A percentile compares a stretch with the other conserved stretches of the same genome.
Evolutionary conservation across 1,140 invertebrate genomes (phyloP).

Genomic region (Trachymyrmex septentrionalis): DNA sequence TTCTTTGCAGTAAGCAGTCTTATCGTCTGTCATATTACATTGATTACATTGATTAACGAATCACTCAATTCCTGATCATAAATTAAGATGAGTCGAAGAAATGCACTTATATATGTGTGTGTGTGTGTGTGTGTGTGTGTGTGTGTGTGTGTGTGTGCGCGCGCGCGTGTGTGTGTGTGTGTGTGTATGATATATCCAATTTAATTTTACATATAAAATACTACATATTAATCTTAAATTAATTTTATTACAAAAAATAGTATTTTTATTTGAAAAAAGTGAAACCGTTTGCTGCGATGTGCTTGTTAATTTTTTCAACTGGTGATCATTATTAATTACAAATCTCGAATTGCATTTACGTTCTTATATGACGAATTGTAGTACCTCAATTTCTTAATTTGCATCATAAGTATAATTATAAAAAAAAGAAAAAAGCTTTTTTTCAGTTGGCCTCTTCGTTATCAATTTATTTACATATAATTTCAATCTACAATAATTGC

Average conservation of each 20-base stretch:
- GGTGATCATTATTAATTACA: neutral
- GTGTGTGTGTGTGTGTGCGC: too few species aligned
- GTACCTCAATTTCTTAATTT: slow-evolving; percentile 11
- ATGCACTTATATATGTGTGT: neutral
- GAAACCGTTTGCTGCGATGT: neutral
- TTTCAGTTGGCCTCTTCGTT: slow-evolving; percentile 14
- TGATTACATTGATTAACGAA: slow-evolving; percentile 1
- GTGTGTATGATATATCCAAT: too few species aligned
- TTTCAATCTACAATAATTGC: slow-evolving; percentile 26
- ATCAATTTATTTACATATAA: slow-evolving; percentile 37
- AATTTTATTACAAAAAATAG: neutral
- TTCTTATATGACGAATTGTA: neutral
- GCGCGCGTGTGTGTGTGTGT: too few species aligned
- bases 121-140: too few species aligned
- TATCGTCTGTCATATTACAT: slow-evolving; percentile 6
- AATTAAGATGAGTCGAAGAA: slow-evolving; percentile 12
- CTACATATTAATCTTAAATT: slow-evolving; percentile 1
- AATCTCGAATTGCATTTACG: neutral
- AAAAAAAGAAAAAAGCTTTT: neutral
- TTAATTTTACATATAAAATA: neutral
- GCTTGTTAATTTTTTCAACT: neutral
- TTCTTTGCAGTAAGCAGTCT: neutral
- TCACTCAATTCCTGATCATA: slow-evolving; percentile 20
- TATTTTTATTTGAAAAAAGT: neutral
- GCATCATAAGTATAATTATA: neutral